Percentiles rank a stretch among this genome's conserved stretches.
These are phyloP conservation scores for Latrodectus geometricus DNA, from an alignment of 1,140 invertebrate genomes.

Conservation along the genomic window DNA sequence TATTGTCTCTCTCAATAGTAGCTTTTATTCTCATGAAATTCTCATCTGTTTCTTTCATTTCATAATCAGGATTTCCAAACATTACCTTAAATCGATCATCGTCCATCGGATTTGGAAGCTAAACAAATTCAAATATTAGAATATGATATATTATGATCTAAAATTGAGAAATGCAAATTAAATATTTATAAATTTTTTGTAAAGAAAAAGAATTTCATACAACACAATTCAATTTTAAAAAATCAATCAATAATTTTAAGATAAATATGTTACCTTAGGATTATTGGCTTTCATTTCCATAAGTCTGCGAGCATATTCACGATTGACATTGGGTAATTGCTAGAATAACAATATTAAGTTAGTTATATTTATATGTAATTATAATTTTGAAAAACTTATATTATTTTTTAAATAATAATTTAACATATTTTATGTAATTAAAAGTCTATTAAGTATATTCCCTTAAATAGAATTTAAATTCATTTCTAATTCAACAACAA, in stretches of 20 bases:
- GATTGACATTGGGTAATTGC: conserved; percentile 72
- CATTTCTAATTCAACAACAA: too few species aligned
- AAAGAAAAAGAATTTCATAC: background rate
- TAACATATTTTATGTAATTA: conserved; percentile 10
- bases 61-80: conserved; percentile 93
- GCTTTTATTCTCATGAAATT: conserved; percentile 82
- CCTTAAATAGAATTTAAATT: too few species aligned
- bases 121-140: background rate
- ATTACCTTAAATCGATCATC: conserved; percentile 87
- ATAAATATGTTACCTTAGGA: conserved; percentile 3
- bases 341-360: conserved; percentile 60
- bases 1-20: conserved; percentile 79
- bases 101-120: conserved; percentile 22
- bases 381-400: too few species aligned
- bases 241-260: background rate
- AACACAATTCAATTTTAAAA: background rate
- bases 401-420: too few species aligned
- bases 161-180: background rate
- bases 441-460: background rate
- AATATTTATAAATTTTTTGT: conserved; percentile 19
- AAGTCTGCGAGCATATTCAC: conserved; percentile 85
- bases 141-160: too few species aligned
- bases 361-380: background rate
- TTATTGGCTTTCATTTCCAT: conserved; percentile 78
- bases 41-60: conserved; percentile 88